Base-by-base conservation (phyloP, 2,113 vertebrate species). In the Naja naja region DNA sequence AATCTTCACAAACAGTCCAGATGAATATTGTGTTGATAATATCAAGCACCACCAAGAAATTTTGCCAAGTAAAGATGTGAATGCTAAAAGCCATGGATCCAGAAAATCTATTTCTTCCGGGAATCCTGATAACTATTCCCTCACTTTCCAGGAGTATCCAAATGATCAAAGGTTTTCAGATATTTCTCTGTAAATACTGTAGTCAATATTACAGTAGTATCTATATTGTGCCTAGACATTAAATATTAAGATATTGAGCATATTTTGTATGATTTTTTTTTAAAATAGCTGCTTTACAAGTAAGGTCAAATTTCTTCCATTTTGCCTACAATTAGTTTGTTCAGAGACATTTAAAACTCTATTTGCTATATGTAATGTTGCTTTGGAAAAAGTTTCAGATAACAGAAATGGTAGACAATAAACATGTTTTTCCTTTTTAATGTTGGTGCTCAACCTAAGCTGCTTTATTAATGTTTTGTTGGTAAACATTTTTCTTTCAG, bases 321-420 rank as follows among this genome's bases (percentile, higher is more conserved):
- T 95, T 95, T 94, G 92, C 87, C 94, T 92, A 94, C 96, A 92
- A 95, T 95, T 94, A 95, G 93, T 96, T 95, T 90, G 86, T 94
- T 89, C 58, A 95, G 91, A 95, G 96, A 94, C 95, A 96, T 97
- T 97, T 93, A 95, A 96, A 93, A 94, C 94, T 97, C 95, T 47
- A 95, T 96, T 96, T 94, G 55, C 86, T 95, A 0, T 0, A 85
- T 88, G 87, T 94, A 90, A 93, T 95, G 94, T 95, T 97, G 91
- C 94, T 95, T 90, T 95, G 94, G 89, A 91, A 92, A 95, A 69
- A 69, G 55, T 91, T 95, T 89, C 86, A 95, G 95, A 95, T 96
- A 96, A 94, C 85, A 92, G 39, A 96, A 97, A 96, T 93, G 90
- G 60, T 91, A 95, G 93, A 96, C 95, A 97, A 95, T 93, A 96